Evolutionary conservation across 64 coral and sea anemone genomes (phyloP), one percentile per base, ranked within the genome.

Genomic region (Actinia tenebrosa): DNA sequence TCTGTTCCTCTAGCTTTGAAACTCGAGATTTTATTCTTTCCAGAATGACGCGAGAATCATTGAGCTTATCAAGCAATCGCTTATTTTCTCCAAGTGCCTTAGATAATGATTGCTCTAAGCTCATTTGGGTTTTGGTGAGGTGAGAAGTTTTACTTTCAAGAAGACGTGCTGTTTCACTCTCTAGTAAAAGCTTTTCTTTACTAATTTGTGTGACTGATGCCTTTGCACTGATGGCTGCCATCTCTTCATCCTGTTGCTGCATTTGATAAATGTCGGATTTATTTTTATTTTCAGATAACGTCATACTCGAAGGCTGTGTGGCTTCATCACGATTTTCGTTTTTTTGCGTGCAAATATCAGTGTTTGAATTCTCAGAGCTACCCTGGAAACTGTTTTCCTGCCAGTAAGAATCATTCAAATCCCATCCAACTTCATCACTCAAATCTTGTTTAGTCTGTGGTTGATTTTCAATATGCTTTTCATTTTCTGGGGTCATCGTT

Each of bases 131-230:
- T 81, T 84, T 90, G 11, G 87, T 88, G 77, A 95, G 89, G 54
- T 86, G 44, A 9, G 91, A 89, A 44, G 94, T 92, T 78, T 93
- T 90, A 14, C 30, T 90, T 58, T 97, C 94, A 2, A 92, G 71
- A 77, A 79, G 86, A 18, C 56, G 50, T 61, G 83, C 53, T 18
- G 83, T 85, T 62, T 85, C 30, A 18, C 53, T 89, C 43, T 92
- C 91, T 18, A 97, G 82, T 71, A 88, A 53, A 44, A 97, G 85
- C 3, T 84, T 90, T 83, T 97, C 94, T 64, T 93, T 90, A 55
- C 91, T 84, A 75, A 93, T 93, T 30, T 85, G 83, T 62, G 83
- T 18, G 3, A 85, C 53, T 43, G 54, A 30, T 85, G 23, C 83
- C 42, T 10, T 17, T 45, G 45, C 79, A 81, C 7, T 16, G 27